Conservation (phyloP, 2,113 vertebrate genomes). For the Myocastor coypus region DNA sequence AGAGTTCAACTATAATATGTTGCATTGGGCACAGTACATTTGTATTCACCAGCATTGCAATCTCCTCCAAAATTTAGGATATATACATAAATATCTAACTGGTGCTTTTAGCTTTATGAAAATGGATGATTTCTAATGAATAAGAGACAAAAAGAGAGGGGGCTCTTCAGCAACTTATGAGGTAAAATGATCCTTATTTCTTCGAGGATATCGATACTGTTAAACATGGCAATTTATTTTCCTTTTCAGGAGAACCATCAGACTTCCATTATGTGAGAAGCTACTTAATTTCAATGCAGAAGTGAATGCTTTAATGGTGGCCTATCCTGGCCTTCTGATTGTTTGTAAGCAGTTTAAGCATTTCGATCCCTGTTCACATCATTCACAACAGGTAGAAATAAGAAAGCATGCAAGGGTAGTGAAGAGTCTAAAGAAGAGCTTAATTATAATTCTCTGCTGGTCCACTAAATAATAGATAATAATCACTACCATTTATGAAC, state of each 20-base stretch:
- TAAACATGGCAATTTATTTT: constrained; percentile 60
- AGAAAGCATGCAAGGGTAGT: not conserved
- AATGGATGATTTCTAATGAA: constrained; percentile 11
- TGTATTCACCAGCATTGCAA: not conserved
- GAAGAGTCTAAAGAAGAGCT: not conserved
- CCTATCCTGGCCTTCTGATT: not conserved
- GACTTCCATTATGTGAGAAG: constrained; percentile 52
- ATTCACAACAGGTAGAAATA: not conserved
- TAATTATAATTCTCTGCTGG: not conserved
- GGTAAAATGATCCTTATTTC: constrained; percentile 60
- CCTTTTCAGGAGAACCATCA: not conserved
- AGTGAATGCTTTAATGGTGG: constrained; percentile 16
- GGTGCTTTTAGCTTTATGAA: constrained; percentile 3
- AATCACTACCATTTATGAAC: not conserved
- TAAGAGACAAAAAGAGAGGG: constrained; percentile 24
- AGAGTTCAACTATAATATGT: not conserved
- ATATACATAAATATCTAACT: not conserved
- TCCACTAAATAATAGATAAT: not conserved
- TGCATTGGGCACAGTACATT: not conserved
- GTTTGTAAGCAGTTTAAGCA: constrained; percentile 11
- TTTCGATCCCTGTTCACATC: not conserved
- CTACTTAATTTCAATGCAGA: constrained; percentile 43
- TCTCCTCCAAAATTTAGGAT: not conserved
- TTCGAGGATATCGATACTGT: constrained; percentile 33
- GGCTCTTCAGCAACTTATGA: not conserved